Evolutionary conservation across 2,797 vertebrate species (phyloP).

Genomic region (Urosaurus nigricauda): DNA sequence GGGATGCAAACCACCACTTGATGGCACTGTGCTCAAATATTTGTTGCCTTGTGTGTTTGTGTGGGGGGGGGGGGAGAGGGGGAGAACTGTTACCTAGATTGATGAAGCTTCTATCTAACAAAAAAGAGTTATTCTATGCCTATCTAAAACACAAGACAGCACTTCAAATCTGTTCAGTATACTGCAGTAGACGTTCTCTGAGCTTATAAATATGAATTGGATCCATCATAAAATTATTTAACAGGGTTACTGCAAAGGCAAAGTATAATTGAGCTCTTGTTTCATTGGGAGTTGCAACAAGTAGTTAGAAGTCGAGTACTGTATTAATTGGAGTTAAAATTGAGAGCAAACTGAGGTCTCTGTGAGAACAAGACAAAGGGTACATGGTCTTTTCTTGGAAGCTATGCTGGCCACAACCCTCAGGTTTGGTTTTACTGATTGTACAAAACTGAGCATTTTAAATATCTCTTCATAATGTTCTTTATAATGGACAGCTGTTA

Average conservation of each 20-base stretch:
- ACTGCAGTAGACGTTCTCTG: not conserved
- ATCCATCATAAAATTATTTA: not conserved
- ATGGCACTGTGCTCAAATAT: constrained; percentile 1
- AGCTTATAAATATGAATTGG: constrained; percentile 21
- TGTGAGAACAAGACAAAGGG: too few species aligned
- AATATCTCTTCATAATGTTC: not conserved
- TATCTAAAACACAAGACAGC: constrained; percentile 12
- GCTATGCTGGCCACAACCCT: not conserved
- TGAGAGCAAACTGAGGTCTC: constrained; percentile 16
- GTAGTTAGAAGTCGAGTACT: constrained; percentile 29
- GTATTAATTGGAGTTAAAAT: constrained; percentile 26
- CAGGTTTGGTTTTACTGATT: not conserved
- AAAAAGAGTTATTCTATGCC: constrained; percentile 27
- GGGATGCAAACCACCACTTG: not conserved
- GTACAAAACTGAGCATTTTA: not conserved
- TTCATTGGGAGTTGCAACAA: constrained; percentile 21
- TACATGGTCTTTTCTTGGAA: too few species aligned
- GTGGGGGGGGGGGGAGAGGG: too few species aligned
- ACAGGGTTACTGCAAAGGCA: constrained; percentile 1
- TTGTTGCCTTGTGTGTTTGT: not conserved
- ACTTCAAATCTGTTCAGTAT: constrained; percentile 39
- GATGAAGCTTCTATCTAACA: constrained; percentile 29
- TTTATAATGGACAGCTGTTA: not conserved
- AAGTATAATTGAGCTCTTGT: not conserved
- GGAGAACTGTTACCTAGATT: not conserved